phyloP scores from a whole-genome alignment of 1,140 invertebrate genomes.

The Caenorhabditis tropicalis region DNA sequence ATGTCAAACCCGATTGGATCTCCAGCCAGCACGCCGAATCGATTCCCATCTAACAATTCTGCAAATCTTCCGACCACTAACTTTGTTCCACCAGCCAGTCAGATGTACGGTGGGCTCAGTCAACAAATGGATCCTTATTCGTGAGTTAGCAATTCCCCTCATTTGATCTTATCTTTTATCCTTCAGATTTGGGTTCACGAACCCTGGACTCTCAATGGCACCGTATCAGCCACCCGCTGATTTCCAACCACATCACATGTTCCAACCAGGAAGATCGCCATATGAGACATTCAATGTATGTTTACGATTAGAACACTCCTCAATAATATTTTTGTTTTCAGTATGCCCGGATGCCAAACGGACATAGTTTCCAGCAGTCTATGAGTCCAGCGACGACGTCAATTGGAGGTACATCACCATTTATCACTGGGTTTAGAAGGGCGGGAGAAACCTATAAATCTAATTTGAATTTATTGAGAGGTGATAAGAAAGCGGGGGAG shows the following conservation, averaged over 20 bases:
- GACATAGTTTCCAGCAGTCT: constrained; percentile 42
- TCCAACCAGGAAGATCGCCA: constrained; percentile 44
- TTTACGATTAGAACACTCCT: neutral
- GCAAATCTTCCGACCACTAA: constrained; percentile 49
- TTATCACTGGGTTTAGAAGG: neutral
- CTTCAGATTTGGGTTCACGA: constrained; percentile 53
- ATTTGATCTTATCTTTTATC: no score
- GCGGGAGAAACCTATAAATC: neutral
- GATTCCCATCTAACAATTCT: constrained; percentile 52
- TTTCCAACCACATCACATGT: constrained; percentile 57
- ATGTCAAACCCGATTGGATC: constrained; percentile 37
- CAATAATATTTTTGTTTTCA: neutral
- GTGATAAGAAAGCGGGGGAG: neutral
- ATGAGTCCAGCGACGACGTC: constrained; percentile 43
- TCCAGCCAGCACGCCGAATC: constrained; percentile 52
- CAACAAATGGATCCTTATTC: constrained; percentile 63
- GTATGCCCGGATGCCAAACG: constrained; percentile 22
- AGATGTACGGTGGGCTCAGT: constrained; percentile 59
- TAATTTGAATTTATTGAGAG: neutral
- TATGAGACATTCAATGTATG: constrained; percentile 54
- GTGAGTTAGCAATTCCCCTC: constrained; percentile 49
- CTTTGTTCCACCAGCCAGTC: constrained; percentile 59
- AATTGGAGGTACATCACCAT: constrained; percentile 27
- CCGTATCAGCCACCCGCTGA: constrained; percentile 49
- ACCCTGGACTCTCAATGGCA: constrained; percentile 52